Evolutionary conservation across 2,113 vertebrate species (phyloP).

Genomic region (Sterrhoptilus dennistouni): DNA sequence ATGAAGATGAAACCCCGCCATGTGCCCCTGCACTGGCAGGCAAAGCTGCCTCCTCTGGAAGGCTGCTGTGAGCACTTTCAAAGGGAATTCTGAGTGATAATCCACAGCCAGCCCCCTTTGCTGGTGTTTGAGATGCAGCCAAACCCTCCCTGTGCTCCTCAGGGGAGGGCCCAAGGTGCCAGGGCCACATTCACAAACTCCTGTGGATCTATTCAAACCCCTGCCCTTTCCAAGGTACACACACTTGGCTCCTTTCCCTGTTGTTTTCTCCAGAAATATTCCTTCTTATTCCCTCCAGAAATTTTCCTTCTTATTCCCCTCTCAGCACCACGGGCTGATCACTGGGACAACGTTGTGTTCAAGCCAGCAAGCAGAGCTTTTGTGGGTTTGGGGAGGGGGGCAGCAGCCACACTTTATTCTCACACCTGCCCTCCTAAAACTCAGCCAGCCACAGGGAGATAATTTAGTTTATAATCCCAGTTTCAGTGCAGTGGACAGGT

Average conservation of each 20-base stretch:
- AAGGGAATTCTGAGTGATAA: neutral
- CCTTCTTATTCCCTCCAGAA: neutral
- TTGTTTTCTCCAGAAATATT: neutral
- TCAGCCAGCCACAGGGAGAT: neutral
- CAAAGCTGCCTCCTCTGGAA: neutral
- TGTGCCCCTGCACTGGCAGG: rapidly evolving
- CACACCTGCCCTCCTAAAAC: neutral
- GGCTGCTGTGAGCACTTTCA: neutral
- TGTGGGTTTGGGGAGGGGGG: neutral
- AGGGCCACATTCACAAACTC: neutral
- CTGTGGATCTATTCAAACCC: no score
- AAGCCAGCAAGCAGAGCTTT: neutral
- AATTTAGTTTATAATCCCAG: neutral
- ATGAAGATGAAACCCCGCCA: neutral
- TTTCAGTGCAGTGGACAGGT: neutral
- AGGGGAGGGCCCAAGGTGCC: no score
- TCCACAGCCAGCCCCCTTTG: neutral
- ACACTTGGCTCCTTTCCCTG: neutral
- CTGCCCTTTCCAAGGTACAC: neutral
- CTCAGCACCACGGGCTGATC: neutral
- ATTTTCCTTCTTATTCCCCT: neutral
- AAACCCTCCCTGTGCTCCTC: neutral
- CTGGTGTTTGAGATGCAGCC: rapidly evolving
- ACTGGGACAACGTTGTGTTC: rapidly evolving
- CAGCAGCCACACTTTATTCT: neutral